Evolutionary conservation across 2,113 vertebrate genomes (phyloP), one percentile per base, ranked within the genome.

Genomic region (Mus pahari): DNA sequence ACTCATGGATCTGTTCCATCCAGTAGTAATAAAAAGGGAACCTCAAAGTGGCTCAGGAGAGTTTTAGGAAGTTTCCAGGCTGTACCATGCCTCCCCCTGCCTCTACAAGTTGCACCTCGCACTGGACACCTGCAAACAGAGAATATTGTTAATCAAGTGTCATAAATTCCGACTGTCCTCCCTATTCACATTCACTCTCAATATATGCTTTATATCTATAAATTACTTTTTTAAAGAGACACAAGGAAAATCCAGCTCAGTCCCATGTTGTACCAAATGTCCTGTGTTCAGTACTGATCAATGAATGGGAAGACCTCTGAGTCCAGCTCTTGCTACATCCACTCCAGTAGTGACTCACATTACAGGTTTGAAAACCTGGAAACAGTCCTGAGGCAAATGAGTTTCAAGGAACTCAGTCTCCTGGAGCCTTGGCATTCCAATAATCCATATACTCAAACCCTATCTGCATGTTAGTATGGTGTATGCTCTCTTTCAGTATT

Each of bases 21-120:
- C 36, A n/a, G 17, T 2, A 2, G 2, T 71, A 0, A 71, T 19
- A 19, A 31, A 71, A 71, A n/a, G 36, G 1, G 1, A 39, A 39
- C 9, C n/a, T 7, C 2, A n/a, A 73, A 1, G 36, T 11, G 19
- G 7, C n/a, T 22, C 70, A 39, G 70, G n/a, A 73, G 36, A 73
- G 17, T 39, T 39, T 39, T 22, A 73, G n/a, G 19, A n/a, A 73
- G 20, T 39, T 39, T 73, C 19, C 70, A 73, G 3, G 19, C 8
- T 39, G 70, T 8, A 22, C n/a, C 17, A 73, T 22, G n/a, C 70
- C 36, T 71, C 70, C 70, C 9, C 68, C 68, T n/a, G 36, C 7
- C 17, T 73, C n/a, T 9, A 73, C 3, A 2, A 39, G n/a, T 19
- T 73, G 17, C 19, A 73, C 19, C 19, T 73, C n/a, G 39, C n/a